Conservation (phyloP, 1,140 invertebrate species). For the Papilio xuthus region DNA sequence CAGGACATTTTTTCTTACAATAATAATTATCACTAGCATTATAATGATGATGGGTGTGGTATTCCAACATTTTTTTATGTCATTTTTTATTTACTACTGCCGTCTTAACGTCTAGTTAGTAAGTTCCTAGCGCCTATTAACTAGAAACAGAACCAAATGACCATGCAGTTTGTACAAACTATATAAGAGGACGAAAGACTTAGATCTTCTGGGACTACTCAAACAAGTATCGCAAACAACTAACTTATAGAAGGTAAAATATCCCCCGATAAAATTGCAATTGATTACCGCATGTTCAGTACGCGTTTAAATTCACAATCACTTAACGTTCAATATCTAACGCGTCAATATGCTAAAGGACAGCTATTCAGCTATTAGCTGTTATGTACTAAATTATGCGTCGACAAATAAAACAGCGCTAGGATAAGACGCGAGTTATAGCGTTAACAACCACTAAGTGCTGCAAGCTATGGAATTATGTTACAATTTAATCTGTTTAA, state of each 20-base stretch:
- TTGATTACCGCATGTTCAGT: not conserved
- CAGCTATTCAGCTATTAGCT: slow-evolving; percentile 29
- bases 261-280: slow-evolving; percentile 5
- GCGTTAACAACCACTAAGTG: slow-evolving; percentile 31
- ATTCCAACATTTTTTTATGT: too few relatives aligned
- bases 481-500: slow-evolving; percentile 33
- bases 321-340: slow-evolving; percentile 19
- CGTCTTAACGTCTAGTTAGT: too few relatives aligned
- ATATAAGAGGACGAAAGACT: not conserved
- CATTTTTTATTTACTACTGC: too few relatives aligned
- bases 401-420: slow-evolving; percentile 25
- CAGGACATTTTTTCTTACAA: not conserved
- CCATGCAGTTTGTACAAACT: not conserved
- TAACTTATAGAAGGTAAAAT: not conserved
- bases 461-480: slow-evolving; percentile 6
- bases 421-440: slow-evolving; percentile 31
- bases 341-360: not conserved
- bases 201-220: not conserved
- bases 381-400: slow-evolving; percentile 28
- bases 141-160: not conserved
- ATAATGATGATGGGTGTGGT: not conserved
- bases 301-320: slow-evolving; percentile 15
- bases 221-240: not conserved
- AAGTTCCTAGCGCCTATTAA: not conserved
- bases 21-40: not conserved